Conservation (phyloP, 2,113 vertebrate species). For the Scortum barcoo region DNA sequence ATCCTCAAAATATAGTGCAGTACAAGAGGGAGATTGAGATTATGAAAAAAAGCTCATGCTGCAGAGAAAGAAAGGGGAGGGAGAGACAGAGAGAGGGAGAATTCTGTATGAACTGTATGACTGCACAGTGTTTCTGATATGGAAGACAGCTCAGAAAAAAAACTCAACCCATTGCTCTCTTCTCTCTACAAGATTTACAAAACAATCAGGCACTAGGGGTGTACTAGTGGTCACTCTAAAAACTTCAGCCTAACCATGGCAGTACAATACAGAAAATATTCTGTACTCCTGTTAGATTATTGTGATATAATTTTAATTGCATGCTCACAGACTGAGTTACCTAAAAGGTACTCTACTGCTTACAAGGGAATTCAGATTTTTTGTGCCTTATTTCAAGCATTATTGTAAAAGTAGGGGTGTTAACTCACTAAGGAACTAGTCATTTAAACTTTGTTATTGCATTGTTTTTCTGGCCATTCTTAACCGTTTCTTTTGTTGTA, state of each 20-base stretch:
- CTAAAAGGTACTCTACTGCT: neutral
- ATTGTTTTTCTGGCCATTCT: neutral
- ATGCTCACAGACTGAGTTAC: neutral
- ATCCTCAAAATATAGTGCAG: conserved; percentile 2
- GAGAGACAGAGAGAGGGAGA: neutral
- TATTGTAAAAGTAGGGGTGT: neutral
- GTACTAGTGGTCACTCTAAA: conserved; percentile 15
- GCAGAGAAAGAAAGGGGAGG: neutral
- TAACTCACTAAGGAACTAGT: neutral
- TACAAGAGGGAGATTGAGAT: conserved; percentile 3
- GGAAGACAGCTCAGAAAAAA: conserved; percentile 20
- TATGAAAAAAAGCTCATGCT: neutral
- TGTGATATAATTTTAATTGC: conserved; percentile 25
- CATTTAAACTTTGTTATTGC: neutral
- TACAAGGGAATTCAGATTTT: neutral
- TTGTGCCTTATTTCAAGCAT: neutral
- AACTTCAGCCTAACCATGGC: neutral
- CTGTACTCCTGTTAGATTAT: neutral
- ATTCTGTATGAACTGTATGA: conserved; percentile 2
- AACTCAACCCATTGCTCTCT: conserved; percentile 14
- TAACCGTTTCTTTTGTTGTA: neutral
- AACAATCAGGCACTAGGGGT: neutral
- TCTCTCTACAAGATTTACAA: conserved; percentile 27
- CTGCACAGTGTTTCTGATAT: neutral
- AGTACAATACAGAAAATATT: conserved; percentile 2